Percentiles rank a stretch among this genome's conserved stretches.
These are phyloP conservation scores for Zalophus californianus DNA, from an alignment of 2,797 vertebrate genomes.

Conservation along the genomic window DNA sequence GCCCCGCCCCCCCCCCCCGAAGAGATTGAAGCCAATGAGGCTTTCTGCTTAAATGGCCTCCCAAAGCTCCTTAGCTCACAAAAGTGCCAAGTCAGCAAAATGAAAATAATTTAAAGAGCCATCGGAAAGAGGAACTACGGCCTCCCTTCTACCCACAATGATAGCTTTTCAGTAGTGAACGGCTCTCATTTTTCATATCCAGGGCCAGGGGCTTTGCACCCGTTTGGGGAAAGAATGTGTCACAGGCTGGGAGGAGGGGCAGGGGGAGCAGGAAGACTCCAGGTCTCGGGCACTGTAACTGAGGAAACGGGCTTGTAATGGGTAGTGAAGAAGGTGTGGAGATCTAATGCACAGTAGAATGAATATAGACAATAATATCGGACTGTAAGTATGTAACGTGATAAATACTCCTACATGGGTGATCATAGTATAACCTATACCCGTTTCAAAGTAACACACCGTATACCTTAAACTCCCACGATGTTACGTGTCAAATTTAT, in stretches of 20 bases:
- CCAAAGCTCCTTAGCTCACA: conserved; percentile 57
- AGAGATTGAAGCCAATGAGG: conserved; percentile 56
- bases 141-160: neutral
- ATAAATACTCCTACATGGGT: neutral
- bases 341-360: neutral
- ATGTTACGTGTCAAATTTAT: neutral
- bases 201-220: conserved; percentile 38
- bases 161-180: neutral
- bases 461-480: neutral
- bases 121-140: conserved; percentile 53
- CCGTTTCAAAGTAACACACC: neutral
- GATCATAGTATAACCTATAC: neutral
- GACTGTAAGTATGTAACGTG: neutral
- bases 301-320: neutral
- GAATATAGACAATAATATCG: neutral
- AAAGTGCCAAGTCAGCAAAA: conserved; percentile 71
- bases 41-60: conserved; percentile 72
- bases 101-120: conserved; percentile 72
- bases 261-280: too few relatives aligned
- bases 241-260: neutral
- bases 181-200: conserved; percentile 11
- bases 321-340: neutral
- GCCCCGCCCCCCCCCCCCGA: neutral
- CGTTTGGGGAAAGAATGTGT: neutral
- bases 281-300: neutral